phyloP scores from a whole-genome alignment of 1,140 invertebrate species.

The Atta colombica region DNA sequence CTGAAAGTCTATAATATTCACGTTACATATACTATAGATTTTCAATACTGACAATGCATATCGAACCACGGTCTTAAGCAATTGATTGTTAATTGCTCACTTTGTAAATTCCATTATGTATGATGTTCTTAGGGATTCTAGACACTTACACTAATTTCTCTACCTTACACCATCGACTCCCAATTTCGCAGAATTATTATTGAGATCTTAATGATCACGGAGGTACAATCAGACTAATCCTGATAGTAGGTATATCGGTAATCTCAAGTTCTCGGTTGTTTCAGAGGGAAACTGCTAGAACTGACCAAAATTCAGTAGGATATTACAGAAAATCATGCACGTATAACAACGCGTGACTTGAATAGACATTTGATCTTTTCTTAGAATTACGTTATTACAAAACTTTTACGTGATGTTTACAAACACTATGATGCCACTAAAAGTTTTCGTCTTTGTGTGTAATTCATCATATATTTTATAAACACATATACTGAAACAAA shows the following conservation, averaged over 20 bases:
- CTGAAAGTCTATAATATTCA: no score
- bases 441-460: not conserved
- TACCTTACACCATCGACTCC: not conserved
- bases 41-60: no score
- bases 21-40: no score
- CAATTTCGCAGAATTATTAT: slow-evolving; percentile 35
- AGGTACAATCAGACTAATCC: not conserved
- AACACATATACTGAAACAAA: no score
- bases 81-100: not conserved
- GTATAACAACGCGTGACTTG: slow-evolving; percentile 42
- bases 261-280: slow-evolving; percentile 49
- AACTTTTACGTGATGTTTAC: slow-evolving; percentile 24
- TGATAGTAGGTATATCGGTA: slow-evolving; percentile 3
- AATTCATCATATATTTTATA: not conserved
- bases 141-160: slow-evolving; percentile 13
- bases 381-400: slow-evolving; percentile 19
- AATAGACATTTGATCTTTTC: slow-evolving; percentile 28
- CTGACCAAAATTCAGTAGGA: slow-evolving; percentile 40
- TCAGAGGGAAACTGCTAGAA: slow-evolving; percentile 9
- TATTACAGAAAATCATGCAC: slow-evolving; percentile 49
- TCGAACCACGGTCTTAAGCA: not conserved
- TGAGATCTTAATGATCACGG: not conserved
- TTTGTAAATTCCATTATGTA: not conserved
- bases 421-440: not conserved
- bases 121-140: not conserved